Evolutionary conservation across 1,140 invertebrate genomes (phyloP).

Genomic region (Leptoteleia sp.): DNA sequence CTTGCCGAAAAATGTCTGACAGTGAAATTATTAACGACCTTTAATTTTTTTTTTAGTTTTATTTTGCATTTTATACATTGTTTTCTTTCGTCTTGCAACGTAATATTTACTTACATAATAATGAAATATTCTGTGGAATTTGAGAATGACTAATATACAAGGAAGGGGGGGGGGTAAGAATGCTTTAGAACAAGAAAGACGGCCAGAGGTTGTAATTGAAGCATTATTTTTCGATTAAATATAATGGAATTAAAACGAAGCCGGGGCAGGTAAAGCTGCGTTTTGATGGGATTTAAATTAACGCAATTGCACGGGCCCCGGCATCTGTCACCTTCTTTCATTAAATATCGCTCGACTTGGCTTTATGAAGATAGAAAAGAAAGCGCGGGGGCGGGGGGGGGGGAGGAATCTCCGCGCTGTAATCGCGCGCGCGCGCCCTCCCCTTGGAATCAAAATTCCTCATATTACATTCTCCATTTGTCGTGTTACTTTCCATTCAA

Average conservation of each 20-base stretch:
- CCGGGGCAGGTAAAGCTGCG: conserved; percentile 56
- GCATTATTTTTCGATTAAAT: conserved; percentile 77
- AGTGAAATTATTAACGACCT: too few species aligned
- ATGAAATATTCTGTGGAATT: too few species aligned
- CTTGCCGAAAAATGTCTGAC: too few species aligned
- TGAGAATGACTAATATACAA: too few species aligned
- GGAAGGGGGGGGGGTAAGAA: conserved; percentile 40
- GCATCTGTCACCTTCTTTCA: conserved; percentile 77
- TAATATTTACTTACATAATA: too few species aligned
- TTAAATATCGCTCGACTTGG: conserved; percentile 75
- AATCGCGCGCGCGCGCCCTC: too few species aligned
- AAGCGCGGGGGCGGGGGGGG: too few species aligned
- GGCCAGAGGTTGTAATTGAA: conserved; percentile 68
- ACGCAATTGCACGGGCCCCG: conserved; percentile 65
- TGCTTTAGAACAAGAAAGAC: conserved; percentile 10
- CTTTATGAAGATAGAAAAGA: conserved; percentile 44
- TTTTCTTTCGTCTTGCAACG: too few species aligned
- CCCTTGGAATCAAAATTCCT: conserved; percentile 38
- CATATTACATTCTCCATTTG: conserved; percentile 40
- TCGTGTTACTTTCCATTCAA: conserved; percentile 39
- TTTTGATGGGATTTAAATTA: conserved; percentile 78
- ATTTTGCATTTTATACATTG: too few species aligned
- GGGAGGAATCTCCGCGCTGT: conserved; percentile 20
- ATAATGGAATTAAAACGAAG: conserved; percentile 63
- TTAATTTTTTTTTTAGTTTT: too few species aligned